Base-by-base conservation (phyloP, 2,888 invertebrate genomes). In the Rotaria sp. region DNA sequence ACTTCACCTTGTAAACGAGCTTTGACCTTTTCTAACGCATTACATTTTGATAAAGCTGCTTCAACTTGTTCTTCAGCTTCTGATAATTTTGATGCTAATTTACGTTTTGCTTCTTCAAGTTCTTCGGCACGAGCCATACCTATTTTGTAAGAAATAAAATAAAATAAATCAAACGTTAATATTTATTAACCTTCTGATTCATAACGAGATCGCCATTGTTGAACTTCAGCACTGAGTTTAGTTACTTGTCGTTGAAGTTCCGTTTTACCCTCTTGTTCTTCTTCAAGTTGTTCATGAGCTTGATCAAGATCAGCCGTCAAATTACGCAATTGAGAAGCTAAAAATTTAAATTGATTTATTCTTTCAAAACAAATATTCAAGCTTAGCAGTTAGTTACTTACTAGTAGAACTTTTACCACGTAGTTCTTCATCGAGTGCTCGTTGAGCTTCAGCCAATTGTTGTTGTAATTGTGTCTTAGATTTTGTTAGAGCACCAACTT, bases 261-360 rank as follows among this genome's bases (percentile, higher is more conserved):
- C 92, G 96, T 96, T 93, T 97, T 98, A 92, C 95, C 96, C 92
- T 98, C 97, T 89, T 96, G 96, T 93, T 99, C 99, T 92, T 99
- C 99, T 92, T 99, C 99, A 89, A 98, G 95, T 93, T 97, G 97
- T 93, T 99, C 99, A 91, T 97, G 95, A 92, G 97, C 94, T 93
- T 96, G 96, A 93, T 99, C 99, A 92, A 98, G 93, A 93, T 99
- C 99, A 93, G 97, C 96, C 92, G 96, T 96, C 93, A 98, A 93
- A 93, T 97, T 98, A 93, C 98, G 96, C 95, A 96, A 96, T 93
- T 98, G 98, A 93, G 90, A 89, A 89, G 90, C 90, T 86, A 91
- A 86, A 11, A 74, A 38, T 26, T 26, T 0, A 10, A 26, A 55
- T 26, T 10, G 8, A 1, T 26, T 26, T 55, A 26, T 24, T 26